Base-by-base conservation (phyloP, 2,113 vertebrate genomes). In the Scortum barcoo region DNA sequence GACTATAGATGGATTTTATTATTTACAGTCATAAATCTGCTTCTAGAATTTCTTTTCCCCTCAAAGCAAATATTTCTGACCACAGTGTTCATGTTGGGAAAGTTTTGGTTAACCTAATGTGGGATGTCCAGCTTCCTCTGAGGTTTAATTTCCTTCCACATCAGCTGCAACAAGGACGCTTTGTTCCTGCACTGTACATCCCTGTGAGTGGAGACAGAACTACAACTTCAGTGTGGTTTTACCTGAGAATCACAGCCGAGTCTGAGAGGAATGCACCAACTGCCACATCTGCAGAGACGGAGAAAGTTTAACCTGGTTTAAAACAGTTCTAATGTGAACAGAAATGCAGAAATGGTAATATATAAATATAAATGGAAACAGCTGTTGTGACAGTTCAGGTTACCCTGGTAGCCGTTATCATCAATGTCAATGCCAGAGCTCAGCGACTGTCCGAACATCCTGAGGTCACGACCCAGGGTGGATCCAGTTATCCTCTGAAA, bases 251-350 rank as follows among this genome's bases (percentile, higher is more conserved):
- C 51, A 98, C 95, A 8, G 96, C 98, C 48, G 97, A 95, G 91
- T 99, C 93, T 0, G 97, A 98, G 20, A 97, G 95, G 91, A 97
- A 99, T 3, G 98, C 97, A 78, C 98, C 98, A 44, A 99, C 94
- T 0, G 97, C 98, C 78, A 99, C 89, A 94, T 99, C 98, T 99
- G 95, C 36, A 74, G 61, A 87, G 28, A 91, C 63, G 75, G 62
- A 69, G 8, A 76, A 0, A 77, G 54, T 68, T 80, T 44, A 26
- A 65, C 5, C 12, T 2, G 8, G 36, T 50, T 78, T 65, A 53
- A 60, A 63, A n/a, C 20, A 2, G 0, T 26, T 56, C 38, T 28
- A 26, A 51, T 22, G 5, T 38, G 3, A 74, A 28, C 19, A 72
- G 22, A 42, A 36, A n/a, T 26, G 11, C 12, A 11, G 1, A 44